These are phyloP conservation scores for Parauchenoglanis ngamensis DNA, from an alignment of 2,797 vertebrate genomes.

Conservation along the genomic window DNA sequence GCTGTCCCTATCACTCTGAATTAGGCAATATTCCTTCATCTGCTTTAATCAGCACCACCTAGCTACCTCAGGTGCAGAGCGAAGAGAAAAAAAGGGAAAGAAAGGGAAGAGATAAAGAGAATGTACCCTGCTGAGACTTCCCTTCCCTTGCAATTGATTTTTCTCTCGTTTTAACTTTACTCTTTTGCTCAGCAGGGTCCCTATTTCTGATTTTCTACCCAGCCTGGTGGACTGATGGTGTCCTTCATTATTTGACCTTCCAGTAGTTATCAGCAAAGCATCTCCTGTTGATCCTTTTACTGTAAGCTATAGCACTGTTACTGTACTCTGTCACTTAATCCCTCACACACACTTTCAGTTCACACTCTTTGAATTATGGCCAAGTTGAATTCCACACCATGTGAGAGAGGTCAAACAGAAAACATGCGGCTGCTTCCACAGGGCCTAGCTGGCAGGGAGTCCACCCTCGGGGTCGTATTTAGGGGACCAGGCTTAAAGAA, in stretches of 20 bases:
- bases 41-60: slow-evolving; percentile 56
- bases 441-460: slow-evolving; percentile 47
- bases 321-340: background rate
- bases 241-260: slow-evolving; percentile 23
- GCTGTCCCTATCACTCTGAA: slow-evolving; percentile 47
- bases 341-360: slow-evolving; percentile 3
- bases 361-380: slow-evolving; percentile 56
- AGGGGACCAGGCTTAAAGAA: slow-evolving; percentile 32
- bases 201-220: background rate
- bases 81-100: background rate
- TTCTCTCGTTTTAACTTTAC: background rate
- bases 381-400: slow-evolving; percentile 66
- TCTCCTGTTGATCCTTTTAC: background rate
- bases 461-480: slow-evolving; percentile 57
- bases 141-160: slow-evolving; percentile 32
- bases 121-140: slow-evolving; percentile 13
- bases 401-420: slow-evolving; percentile 52
- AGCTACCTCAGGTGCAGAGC: slow-evolving; percentile 16
- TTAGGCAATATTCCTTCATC: slow-evolving; percentile 51
- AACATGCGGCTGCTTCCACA: slow-evolving; percentile 63
- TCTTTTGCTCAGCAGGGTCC: slow-evolving; percentile 12
- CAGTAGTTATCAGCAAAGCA: background rate
- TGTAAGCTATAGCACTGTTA: background rate
- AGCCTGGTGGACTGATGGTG: background rate
- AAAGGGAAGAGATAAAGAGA: background rate